These are phyloP conservation scores for Rhinogobius similis DNA, from an alignment of 2,113 vertebrate species.

Conservation along the genomic window DNA sequence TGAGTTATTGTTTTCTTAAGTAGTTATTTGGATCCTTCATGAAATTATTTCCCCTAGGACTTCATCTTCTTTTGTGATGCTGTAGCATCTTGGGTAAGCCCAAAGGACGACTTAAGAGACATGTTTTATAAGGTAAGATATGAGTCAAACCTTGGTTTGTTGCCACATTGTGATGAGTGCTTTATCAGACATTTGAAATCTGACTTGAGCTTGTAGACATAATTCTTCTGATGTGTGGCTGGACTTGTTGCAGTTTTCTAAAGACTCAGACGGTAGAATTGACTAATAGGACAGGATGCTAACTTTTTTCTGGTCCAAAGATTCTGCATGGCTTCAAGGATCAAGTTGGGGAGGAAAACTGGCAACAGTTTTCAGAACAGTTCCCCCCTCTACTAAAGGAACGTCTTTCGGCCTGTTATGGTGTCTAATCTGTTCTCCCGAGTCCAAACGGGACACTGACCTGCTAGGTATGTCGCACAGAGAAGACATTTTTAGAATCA, in stretches of 20 bases:
- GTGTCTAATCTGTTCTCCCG: conserved; percentile 79
- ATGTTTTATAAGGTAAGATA: conserved; percentile 92
- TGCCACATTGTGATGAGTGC: conserved; percentile 53
- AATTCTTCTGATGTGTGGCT: conserved; percentile 53
- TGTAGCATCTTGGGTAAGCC: conserved; percentile 93
- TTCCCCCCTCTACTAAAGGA: conserved; percentile 92
- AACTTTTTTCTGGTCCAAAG: conserved; percentile 56
- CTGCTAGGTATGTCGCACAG: conserved; percentile 64
- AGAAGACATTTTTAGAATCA: background rate
- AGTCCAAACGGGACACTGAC: conserved; percentile 62
- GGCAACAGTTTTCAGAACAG: conserved; percentile 95
- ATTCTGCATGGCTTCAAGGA: conserved; percentile 95
- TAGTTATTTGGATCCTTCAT: background rate
- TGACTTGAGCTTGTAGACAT: conserved; percentile 44
- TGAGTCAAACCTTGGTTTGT: background rate
- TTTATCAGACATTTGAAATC: conserved; percentile 69
- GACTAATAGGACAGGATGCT: background rate
- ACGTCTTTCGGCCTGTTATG: conserved; percentile 89
- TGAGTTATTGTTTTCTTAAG: background rate
- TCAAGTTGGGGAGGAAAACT: conserved; percentile 92
- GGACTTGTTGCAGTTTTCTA: background rate
- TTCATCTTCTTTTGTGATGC: conserved; percentile 96
- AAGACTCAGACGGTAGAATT: background rate
- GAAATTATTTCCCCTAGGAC: conserved; percentile 76
- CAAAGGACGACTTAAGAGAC: conserved; percentile 91